phyloP scores from a whole-genome alignment of 2,888 invertebrate genomes.

The Heliconius ismenius region DNA sequence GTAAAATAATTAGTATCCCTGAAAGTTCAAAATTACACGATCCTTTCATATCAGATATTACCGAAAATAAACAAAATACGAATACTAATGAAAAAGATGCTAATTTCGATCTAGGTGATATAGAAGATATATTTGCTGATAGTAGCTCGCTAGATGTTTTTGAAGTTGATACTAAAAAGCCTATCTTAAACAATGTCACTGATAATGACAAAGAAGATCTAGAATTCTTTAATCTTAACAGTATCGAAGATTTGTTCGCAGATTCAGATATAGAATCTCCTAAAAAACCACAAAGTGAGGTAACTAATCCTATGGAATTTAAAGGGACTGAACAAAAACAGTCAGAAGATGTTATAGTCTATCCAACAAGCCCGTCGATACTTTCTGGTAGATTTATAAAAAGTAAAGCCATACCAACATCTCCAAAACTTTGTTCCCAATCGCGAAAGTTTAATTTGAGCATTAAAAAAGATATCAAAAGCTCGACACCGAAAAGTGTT shows the following conservation, averaged over 20 bases:
- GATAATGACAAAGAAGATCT: slow-evolving; percentile 55
- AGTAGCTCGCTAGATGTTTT: slow-evolving; percentile 56
- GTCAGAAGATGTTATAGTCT: slow-evolving; percentile 29
- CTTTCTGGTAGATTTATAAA: slow-evolving; percentile 58
- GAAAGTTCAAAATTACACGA: slow-evolving; percentile 50
- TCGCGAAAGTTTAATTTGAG: slow-evolving; percentile 56
- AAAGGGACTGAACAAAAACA: neutral
- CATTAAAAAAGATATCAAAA: slow-evolving; percentile 51
- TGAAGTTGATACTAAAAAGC: slow-evolving; percentile 38
- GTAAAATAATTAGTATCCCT: neutral
- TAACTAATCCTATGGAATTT: neutral
- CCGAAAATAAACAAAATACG: slow-evolving; percentile 37
- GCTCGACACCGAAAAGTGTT: slow-evolving; percentile 52
- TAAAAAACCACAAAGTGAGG: slow-evolving; percentile 15
- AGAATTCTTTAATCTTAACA: slow-evolving; percentile 71
- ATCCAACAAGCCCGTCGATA: slow-evolving; percentile 67
- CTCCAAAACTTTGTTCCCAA: slow-evolving; percentile 70
- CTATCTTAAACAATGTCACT: slow-evolving; percentile 39
- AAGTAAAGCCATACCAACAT: slow-evolving; percentile 50
- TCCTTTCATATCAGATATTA: slow-evolving; percentile 39
- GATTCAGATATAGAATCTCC: slow-evolving; percentile 53
- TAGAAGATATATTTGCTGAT: slow-evolving; percentile 67
- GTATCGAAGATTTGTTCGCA: slow-evolving; percentile 76
- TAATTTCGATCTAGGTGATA: slow-evolving; percentile 72
- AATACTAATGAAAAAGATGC: slow-evolving; percentile 47